phyloP scores from a whole-genome alignment of 2,797 vertebrate genomes.

The Petrocephalus sullivani region DNA sequence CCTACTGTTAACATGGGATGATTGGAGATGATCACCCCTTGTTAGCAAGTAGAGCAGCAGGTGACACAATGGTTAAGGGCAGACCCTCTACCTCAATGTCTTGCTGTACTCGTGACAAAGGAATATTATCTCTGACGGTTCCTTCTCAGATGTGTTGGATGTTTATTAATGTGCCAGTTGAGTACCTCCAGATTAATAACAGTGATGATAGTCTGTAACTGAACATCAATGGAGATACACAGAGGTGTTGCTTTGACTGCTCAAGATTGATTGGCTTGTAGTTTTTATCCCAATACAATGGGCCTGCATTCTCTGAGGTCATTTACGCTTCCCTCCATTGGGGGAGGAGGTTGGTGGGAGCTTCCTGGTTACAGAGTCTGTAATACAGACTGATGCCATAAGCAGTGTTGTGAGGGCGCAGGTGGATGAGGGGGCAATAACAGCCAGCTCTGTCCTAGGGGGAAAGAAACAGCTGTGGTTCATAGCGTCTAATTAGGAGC shows the following conservation, averaged over 20 bases:
- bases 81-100: background rate
- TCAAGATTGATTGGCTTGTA: background rate
- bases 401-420: background rate
- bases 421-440: background rate
- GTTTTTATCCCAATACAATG: background rate
- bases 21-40: background rate
- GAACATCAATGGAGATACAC: background rate
- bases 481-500: constrained; percentile 63
- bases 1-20: background rate
- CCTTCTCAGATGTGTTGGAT: background rate
- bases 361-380: background rate
- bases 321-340: background rate
- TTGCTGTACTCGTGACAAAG: background rate
- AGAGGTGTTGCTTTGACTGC: background rate
- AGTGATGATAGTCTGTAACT: background rate
- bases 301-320: background rate
- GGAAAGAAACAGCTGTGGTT: constrained; percentile 24
- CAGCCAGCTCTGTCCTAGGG: background rate
- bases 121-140: background rate
- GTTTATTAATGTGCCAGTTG: background rate
- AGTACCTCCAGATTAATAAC: background rate
- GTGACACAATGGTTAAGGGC: background rate
- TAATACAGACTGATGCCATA: background rate
- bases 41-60: background rate
- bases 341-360: background rate